phyloP scores from a whole-genome alignment of 2,888 invertebrate species.

The Cyclophora albipunctata region DNA sequence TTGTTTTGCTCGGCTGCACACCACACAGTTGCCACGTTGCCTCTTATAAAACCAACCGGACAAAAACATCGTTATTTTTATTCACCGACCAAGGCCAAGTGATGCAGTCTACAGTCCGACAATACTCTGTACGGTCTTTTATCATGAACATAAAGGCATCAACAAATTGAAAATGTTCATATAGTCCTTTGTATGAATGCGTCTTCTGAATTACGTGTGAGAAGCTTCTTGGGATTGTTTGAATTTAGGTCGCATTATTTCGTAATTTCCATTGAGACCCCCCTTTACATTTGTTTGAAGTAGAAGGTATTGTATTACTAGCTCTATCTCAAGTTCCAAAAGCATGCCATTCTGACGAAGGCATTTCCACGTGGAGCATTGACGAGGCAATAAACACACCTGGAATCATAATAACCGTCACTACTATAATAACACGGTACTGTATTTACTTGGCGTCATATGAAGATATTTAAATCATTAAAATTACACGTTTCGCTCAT shows the following conservation, averaged over 20 bases:
- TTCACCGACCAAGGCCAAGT: slow-evolving; percentile 59
- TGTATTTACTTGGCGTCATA: too few species aligned
- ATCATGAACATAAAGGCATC: slow-evolving; percentile 17
- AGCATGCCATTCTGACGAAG: too few species aligned
- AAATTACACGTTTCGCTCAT: slow-evolving; percentile 18
- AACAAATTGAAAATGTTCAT: slow-evolving; percentile 20
- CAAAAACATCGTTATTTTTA: slow-evolving; percentile 70
- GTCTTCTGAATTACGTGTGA: background rate
- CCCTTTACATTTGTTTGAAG: too few species aligned
- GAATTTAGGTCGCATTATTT: too few species aligned
- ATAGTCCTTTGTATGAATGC: slow-evolving; percentile 7
- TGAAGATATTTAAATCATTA: slow-evolving; percentile 15
- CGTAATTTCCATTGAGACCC: too few species aligned
- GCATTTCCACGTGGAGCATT: too few species aligned
- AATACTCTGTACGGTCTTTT: slow-evolving; percentile 48
- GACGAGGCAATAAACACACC: too few species aligned
- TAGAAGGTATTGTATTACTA: too few species aligned
- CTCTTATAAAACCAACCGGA: slow-evolving; percentile 24
- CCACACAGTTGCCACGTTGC: background rate
- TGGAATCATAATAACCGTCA: too few species aligned
- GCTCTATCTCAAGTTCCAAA: too few species aligned
- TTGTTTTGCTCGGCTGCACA: slow-evolving; percentile 21
- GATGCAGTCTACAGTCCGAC: slow-evolving; percentile 52
- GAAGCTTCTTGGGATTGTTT: too few species aligned
- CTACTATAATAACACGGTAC: too few species aligned